These are phyloP conservation scores for Corydoras sp. DNA, from an alignment of 2,113 vertebrate species.

Conservation along the genomic window DNA sequence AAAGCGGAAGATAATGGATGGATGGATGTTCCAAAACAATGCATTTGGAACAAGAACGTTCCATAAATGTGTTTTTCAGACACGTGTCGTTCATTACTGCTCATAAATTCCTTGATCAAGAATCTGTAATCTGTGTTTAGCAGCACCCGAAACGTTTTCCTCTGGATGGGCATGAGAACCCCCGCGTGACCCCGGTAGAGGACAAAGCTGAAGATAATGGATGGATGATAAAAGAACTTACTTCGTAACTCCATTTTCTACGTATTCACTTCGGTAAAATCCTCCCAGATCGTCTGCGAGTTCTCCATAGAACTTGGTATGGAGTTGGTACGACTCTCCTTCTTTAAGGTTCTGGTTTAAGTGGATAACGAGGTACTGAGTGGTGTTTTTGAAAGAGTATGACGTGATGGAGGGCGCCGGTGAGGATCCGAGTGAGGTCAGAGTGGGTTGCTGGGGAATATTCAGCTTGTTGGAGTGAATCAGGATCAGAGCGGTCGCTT, in stretches of 20 bases:
- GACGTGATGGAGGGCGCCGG: conserved; percentile 12
- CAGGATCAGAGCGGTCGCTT: conserved; percentile 73
- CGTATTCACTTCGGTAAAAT: conserved; percentile 90
- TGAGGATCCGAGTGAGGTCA: background rate
- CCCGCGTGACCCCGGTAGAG: too few species aligned
- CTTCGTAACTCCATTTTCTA: conserved; percentile 54
- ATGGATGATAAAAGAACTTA: conserved; percentile 52
- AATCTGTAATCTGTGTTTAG: too few species aligned
- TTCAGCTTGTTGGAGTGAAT: conserved; percentile 87
- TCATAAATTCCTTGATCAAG: background rate
- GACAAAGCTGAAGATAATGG: too few species aligned
- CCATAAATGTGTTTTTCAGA: too few species aligned
- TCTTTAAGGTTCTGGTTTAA: conserved; percentile 42
- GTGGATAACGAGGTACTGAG: conserved; percentile 77
- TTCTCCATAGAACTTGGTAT: conserved; percentile 70
- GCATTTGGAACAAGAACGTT: too few species aligned
- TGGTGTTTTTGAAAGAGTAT: conserved; percentile 59
- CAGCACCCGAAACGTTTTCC: too few species aligned
- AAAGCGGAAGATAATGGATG: too few species aligned
- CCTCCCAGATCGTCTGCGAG: conserved; percentile 82
- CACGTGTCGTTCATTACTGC: too few species aligned
- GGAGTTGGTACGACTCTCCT: conserved; percentile 61
- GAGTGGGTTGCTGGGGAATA: conserved; percentile 48
- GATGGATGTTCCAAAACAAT: too few species aligned
- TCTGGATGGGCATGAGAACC: too few species aligned